Evolutionary conservation across 2,797 vertebrate species (phyloP), one percentile per base, ranked within the genome.

Genomic region (Anguilla pacifica): DNA sequence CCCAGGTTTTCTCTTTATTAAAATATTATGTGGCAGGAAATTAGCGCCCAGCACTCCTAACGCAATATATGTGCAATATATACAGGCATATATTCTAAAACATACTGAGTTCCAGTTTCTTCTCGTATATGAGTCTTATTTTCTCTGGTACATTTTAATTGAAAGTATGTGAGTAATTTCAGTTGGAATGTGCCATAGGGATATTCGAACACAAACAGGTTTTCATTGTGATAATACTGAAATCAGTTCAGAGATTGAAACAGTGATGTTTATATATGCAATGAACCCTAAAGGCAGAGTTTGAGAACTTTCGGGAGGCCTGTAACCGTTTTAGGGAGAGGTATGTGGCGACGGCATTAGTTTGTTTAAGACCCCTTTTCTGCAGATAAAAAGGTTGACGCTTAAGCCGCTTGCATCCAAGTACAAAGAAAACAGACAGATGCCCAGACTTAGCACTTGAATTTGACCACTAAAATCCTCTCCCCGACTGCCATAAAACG

Each of bases 391-490:
- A 88, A 89, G 88, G 85, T 90, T 83, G 81, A 83, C 79, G 74
- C 53, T 74, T 88, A 87, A 85, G 92, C 91, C 96, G 94, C 93
- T 94, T 96, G 94, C 93, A 79, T 94, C 93, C 94, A 94, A 94
- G 93, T 92, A 92, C 94, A 94, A 92, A 92, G 90, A 87, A 92
- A 92, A 83, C 93, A 95, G 95, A 95, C 96, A 96, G 96, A 95
- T 96, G 95, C 93, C 91, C 92, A 94, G 94, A 91, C 95, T 93
- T 89, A 95, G 96, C 95, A 96, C 97, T 97, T 97, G 96, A 97
- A 97, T 97, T 97, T 97, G 97, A 97, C 96, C 96, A 96, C 95
- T 96, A 96, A 95, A 96, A 95, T 96, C 95, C 94, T 94, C 94
- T 94, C 93, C 92, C 86, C 90, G 93, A 90, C 96, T 92, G 94